Evolutionary conservation across 2,113 vertebrate species (phyloP).

Genomic region (Heterocephalus glaber): DNA sequence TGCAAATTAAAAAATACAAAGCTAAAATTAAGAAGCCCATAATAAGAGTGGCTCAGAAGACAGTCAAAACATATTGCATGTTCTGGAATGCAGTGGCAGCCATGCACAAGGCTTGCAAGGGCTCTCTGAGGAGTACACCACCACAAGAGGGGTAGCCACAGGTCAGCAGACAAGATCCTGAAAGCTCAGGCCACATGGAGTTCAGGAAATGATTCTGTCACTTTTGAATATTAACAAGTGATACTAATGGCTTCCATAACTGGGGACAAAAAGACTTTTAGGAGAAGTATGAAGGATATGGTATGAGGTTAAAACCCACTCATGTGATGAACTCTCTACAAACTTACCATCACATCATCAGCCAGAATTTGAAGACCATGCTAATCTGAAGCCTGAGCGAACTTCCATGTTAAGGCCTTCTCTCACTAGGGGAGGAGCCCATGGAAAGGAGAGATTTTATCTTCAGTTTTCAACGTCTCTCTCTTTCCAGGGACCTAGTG

Average conservation of each 20-base stretch:
- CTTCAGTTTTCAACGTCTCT: neutral
- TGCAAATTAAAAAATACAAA: slow-evolving; percentile 9
- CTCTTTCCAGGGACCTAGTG: neutral
- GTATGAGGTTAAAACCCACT: neutral
- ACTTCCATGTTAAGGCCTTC: neutral
- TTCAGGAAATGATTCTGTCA: neutral
- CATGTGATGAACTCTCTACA: neutral
- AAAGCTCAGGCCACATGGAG: neutral
- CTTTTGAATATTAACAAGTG: neutral
- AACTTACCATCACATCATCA: neutral
- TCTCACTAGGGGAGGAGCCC: neutral
- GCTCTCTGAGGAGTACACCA: neutral
- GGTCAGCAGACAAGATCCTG: neutral
- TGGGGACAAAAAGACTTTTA: neutral
- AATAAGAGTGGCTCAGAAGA: neutral
- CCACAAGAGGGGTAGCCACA: too few relatives aligned
- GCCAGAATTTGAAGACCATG: neutral
- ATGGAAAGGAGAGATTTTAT: neutral
- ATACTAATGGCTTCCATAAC: neutral
- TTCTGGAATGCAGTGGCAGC: neutral
- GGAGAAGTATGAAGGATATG: neutral
- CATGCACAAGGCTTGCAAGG: accelerated
- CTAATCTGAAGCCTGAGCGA: neutral
- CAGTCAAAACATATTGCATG: accelerated
- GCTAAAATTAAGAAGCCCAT: neutral